Base-by-base conservation (phyloP, 2,888 invertebrate species). In the Plutella xylostella region DNA sequence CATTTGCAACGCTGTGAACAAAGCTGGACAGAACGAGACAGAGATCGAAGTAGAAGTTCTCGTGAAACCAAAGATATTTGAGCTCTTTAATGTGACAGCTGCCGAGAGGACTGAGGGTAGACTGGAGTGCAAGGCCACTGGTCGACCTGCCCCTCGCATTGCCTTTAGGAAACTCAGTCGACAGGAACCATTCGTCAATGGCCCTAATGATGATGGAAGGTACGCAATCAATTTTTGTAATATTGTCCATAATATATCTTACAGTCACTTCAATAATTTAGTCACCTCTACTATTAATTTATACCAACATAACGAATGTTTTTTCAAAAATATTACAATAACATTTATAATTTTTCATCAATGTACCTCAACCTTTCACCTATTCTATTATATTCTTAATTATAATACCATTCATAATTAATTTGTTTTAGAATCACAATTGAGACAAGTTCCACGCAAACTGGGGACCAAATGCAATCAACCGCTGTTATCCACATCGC, bases 51-150 rank as follows among this genome's bases (percentile, higher is more conserved):
- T 94, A 17, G 88, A 88, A 55, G 87, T 90, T 0, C 82, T 94
- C 39, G 91, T 93, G 0, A 92, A 90, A 55, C 96, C 96, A 0
- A 90, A 88, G 61, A 90, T 96, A 61, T 90, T 89, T 63, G 92
- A 94, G 60, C 85, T 93, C 44, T 75, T 85, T 41, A 96, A 96
- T 65, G 83, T 86, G 3, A 93, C 94, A 0, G 84, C 88, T 0
- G 80, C 89, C 0, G 85, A 89, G 35, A 85, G 80, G 37, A 83
- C 85, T 34, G 88, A 89, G 56, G 88, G 89, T 0, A 87, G 86
- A 56, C 75, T 95, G 17, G 87, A 88, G 20, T 96, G 96, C 64
- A 90, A 90, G 60, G 91, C 93, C 0, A 87, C 88, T 25, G 96
- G 96, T 4, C 86, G 92, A 49, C 96, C 96, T 0, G 87, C 91